Conservation (phyloP, 2,888 invertebrate genomes). For the Chymomyza fuscimana region DNA sequence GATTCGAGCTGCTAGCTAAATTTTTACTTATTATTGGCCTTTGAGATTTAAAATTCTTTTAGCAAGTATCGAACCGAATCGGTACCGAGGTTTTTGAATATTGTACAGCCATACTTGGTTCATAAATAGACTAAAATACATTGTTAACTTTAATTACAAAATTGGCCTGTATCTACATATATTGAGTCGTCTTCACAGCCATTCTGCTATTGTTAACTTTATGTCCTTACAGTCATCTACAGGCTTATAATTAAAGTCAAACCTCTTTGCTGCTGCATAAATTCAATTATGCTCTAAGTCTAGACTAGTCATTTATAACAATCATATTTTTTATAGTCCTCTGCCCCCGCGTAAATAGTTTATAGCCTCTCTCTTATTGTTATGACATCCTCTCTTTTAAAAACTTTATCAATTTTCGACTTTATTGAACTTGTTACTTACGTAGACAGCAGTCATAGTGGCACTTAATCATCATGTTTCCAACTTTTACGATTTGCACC, state of each 20-base stretch:
- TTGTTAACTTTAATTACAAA: too few relatives aligned
- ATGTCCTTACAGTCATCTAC: too few relatives aligned
- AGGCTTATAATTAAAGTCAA: neutral
- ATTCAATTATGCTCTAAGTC: neutral
- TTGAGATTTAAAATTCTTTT: too few relatives aligned
- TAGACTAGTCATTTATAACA: neutral
- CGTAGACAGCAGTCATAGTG: neutral
- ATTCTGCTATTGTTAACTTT: too few relatives aligned
- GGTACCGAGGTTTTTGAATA: too few relatives aligned
- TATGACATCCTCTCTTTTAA: neutral
- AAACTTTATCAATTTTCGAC: neutral
- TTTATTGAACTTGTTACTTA: neutral
- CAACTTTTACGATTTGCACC: neutral
- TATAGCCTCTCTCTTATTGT: neutral
- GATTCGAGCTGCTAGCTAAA: too few relatives aligned
- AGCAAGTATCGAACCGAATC: too few relatives aligned
- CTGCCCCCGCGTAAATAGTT: neutral
- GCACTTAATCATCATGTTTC: constrained; percentile 1
- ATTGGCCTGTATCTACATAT: too few relatives aligned
- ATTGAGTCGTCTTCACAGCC: too few relatives aligned
- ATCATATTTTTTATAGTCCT: neutral
- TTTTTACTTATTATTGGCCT: too few relatives aligned
- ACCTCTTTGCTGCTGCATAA: neutral
- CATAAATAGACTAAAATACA: too few relatives aligned
- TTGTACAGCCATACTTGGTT: too few relatives aligned